Evolutionary conservation across 2,888 invertebrate species (phyloP).

Genomic region (Aphodius granarius): DNA sequence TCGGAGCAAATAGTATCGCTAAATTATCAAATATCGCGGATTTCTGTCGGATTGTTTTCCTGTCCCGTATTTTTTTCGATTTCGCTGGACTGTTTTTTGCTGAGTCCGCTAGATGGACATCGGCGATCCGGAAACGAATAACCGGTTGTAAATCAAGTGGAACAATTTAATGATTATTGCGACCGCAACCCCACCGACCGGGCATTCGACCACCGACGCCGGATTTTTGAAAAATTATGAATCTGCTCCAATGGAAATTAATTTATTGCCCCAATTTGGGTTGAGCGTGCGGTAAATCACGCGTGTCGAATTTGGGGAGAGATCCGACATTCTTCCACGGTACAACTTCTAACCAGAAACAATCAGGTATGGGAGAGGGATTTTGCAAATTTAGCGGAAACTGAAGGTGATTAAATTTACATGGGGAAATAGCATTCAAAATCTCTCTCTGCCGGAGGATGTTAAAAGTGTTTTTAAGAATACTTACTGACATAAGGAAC

Average conservation of each 20-base stretch:
- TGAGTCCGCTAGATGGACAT: not conserved
- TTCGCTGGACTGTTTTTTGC: not conserved
- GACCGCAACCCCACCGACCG: not conserved
- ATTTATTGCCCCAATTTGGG: constrained; percentile 47
- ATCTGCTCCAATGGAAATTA: constrained; percentile 39
- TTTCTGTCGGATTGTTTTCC: too few species aligned
- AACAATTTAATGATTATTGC: constrained; percentile 13
- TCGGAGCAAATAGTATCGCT: too few species aligned
- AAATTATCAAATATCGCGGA: too few species aligned
- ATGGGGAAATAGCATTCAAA: too few species aligned
- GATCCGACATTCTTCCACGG: not conserved
- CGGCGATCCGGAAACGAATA: not conserved
- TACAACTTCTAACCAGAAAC: not conserved
- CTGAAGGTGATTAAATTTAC: not conserved
- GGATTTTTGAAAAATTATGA: constrained; percentile 38
- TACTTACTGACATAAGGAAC: too few species aligned
- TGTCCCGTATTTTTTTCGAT: not conserved
- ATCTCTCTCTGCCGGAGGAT: too few species aligned
- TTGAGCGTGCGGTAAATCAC: constrained; percentile 43
- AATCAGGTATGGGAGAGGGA: not conserved
- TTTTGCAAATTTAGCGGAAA: not conserved
- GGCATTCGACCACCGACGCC: not conserved
- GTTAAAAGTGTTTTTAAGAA: too few species aligned
- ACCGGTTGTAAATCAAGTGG: constrained; percentile 3
- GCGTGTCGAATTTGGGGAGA: constrained; percentile 1